Evolutionary conservation across 1,140 invertebrate species (phyloP).

Genomic region (Cydia amplana): DNA sequence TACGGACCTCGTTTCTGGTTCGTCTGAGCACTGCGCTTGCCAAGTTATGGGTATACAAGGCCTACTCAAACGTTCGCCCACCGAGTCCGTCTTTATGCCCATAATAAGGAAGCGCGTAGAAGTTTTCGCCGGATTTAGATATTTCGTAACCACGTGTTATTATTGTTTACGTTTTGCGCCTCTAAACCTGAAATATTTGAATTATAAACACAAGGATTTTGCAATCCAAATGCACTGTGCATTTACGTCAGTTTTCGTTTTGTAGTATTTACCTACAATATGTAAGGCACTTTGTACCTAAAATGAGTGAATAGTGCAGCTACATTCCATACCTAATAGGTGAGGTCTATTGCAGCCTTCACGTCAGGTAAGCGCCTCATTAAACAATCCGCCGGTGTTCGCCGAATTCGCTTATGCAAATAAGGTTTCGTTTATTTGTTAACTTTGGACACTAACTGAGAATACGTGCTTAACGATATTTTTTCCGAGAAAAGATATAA

Average conservation of each 20-base stretch:
- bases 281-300: background rate
- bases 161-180: slow-evolving; percentile 17
- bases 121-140: slow-evolving; percentile 50
- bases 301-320: slow-evolving; percentile 35
- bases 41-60: slow-evolving; percentile 47
- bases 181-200: background rate
- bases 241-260: background rate
- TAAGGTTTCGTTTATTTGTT: slow-evolving; percentile 45
- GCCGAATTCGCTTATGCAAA: slow-evolving; percentile 53
- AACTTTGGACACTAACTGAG: slow-evolving; percentile 42
- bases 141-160: slow-evolving; percentile 50
- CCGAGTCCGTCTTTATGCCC: slow-evolving; percentile 41
- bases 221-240: background rate
- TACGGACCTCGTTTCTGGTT: background rate
- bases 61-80: slow-evolving; percentile 41
- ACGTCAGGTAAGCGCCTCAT: slow-evolving; percentile 44
- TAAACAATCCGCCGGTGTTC: slow-evolving; percentile 51
- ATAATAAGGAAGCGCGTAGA: slow-evolving; percentile 61
- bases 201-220: background rate
- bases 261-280: background rate
- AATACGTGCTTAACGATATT: slow-evolving; percentile 40
- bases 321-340: slow-evolving; percentile 23
- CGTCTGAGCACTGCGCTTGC: background rate
- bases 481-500: slow-evolving; percentile 43
- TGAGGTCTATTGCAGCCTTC: slow-evolving; percentile 44